phyloP scores from a whole-genome alignment of 1,140 invertebrate genomes.

The Macrosteles quadrilineatus region DNA sequence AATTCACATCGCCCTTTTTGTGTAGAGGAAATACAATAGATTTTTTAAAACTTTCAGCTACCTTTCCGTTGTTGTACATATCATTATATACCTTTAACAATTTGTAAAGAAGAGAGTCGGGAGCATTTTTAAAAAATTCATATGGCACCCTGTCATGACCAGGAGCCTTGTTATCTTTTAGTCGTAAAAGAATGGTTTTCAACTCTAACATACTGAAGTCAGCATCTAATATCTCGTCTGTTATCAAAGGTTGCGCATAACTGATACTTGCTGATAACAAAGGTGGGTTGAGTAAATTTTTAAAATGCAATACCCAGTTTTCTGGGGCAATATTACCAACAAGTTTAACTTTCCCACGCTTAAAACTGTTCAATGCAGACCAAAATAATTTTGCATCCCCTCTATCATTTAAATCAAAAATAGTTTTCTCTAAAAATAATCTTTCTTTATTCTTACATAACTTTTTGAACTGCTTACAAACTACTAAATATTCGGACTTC shows the following conservation, averaged over 20 bases:
- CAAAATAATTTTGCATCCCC: background rate
- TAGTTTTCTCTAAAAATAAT: background rate
- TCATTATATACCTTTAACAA: constrained; percentile 14
- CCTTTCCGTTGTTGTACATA: constrained; percentile 15
- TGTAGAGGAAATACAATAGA: constrained; percentile 30
- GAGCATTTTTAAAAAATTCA: constrained; percentile 15
- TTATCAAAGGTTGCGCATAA: background rate
- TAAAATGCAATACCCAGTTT: background rate
- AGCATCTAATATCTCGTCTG: background rate
- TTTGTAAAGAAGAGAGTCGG: background rate
- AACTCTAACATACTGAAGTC: background rate
- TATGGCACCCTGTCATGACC: constrained; percentile 7
- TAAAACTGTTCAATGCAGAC: background rate
- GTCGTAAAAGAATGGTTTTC: background rate
- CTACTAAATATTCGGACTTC: background rate
- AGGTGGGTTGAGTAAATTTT: background rate
- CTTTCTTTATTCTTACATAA: background rate
- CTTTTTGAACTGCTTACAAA: too few species aligned
- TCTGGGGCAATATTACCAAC: background rate
- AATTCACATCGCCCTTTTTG: constrained; percentile 38
- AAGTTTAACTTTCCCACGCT: background rate
- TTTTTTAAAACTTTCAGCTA: constrained; percentile 27
- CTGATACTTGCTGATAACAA: background rate
- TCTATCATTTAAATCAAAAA: background rate
- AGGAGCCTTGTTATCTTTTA: constrained; percentile 14